phyloP scores from a whole-genome alignment of 2,113 vertebrate genomes.

The Solea solea region DNA sequence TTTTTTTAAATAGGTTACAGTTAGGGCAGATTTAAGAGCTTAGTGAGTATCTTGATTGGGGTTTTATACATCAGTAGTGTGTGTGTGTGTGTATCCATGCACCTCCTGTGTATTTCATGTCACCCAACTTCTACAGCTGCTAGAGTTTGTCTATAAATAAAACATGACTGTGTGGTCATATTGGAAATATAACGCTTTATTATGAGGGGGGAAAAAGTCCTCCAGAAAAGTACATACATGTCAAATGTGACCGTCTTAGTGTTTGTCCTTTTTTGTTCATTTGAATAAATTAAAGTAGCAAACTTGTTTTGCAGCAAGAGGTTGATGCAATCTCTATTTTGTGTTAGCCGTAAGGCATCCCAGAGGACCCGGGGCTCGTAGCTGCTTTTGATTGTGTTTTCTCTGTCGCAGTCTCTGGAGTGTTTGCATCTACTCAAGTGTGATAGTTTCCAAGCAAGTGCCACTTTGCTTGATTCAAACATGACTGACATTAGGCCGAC shows the following conservation, averaged over 20 bases:
- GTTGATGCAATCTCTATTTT: slow-evolving; percentile 45
- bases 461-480: slow-evolving; percentile 47
- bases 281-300: slow-evolving; percentile 34
- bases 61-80: too few species aligned
- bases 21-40: too few species aligned
- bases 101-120: not conserved
- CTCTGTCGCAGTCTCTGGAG: slow-evolving; percentile 58
- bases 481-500: slow-evolving; percentile 45
- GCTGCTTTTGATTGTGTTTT: slow-evolving; percentile 59
- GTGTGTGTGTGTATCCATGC: too few species aligned
- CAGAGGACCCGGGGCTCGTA: slow-evolving; percentile 49
- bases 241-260: not conserved
- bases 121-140: not conserved
- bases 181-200: not conserved
- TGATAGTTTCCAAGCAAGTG: slow-evolving; percentile 47
- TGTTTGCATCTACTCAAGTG: slow-evolving; percentile 53
- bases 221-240: not conserved
- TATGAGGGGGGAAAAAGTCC: not conserved
- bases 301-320: slow-evolving; percentile 36
- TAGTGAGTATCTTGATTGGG: too few species aligned
- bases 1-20: too few species aligned
- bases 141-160: not conserved
- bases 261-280: slow-evolving; percentile 1
- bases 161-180: not conserved
- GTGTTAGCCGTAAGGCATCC: slow-evolving; percentile 56